Evolutionary conservation across 2,797 vertebrate species (phyloP), one percentile per base, ranked within the genome.

Genomic region (Dallia pectoralis): DNA sequence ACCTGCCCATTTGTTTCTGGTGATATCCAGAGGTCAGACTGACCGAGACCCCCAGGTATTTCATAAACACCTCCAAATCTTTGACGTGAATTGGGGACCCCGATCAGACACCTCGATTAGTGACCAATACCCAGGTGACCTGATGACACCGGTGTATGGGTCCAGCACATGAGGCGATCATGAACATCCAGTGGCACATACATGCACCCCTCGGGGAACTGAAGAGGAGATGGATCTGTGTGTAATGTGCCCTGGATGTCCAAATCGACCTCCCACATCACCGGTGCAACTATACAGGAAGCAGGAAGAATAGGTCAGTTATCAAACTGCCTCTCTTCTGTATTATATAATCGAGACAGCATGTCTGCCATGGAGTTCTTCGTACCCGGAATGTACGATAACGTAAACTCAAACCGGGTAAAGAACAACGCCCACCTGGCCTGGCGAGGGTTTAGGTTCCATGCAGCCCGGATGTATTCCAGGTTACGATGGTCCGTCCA

Each of bases 301-400:
- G 51, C 16, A 1, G 9, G 73, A 1, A 74, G 1, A 3, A 74
- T 5, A 11, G 19, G 15, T 19, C 44, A 12, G 15, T 19, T 1
- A 16, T 25, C 3, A 6, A 15, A 15, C 0, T 16, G 5, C 0
- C 18, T 8, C 6, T 25, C 9, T 4, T 56, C 11, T 18, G 11
- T 47, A 14, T 48, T 2, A 25, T 53, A 18, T 4, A 59, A 22
- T 4, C 65, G 4, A 19, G 72, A 74, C 4, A 74, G 25, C 25
- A 44, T 27, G 51, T 74, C 72, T 4, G 64, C 64, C n/a, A 67
- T 74, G 4, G 9, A 19, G 25, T 74, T 74, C 63, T 74, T 74
- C 4, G 63, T 16, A 4, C 67, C 0, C 3, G 67, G 73, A 32
- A 2, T 27, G 33, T 61, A 74, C 4, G 72, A 29, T 3, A 74